Conservation (phyloP, 2,113 vertebrate species). For the Chloropsis cyanopogon region DNA sequence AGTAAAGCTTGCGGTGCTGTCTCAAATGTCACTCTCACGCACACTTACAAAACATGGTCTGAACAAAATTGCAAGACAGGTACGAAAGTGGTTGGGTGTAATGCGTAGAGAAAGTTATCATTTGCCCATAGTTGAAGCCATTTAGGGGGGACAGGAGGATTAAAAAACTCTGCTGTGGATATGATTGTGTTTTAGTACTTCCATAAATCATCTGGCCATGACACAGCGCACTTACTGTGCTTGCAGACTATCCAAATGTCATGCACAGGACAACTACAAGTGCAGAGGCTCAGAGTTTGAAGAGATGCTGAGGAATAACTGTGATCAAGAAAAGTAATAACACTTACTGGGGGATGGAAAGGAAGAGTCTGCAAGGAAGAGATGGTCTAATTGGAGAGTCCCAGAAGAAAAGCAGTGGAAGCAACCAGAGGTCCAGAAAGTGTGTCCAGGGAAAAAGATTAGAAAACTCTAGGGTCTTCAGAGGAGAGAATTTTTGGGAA, state of each 20-base stretch:
- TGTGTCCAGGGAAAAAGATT: background rate
- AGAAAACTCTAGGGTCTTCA: background rate
- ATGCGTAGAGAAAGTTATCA: background rate
- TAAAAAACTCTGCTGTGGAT: background rate
- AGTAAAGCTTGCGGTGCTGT: background rate
- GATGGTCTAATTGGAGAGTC: background rate
- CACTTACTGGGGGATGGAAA: background rate
- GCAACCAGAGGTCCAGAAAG: background rate
- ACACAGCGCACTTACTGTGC: background rate
- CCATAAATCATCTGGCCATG: background rate
- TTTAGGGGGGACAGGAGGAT: background rate
- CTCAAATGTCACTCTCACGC: background rate
- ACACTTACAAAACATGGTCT: background rate
- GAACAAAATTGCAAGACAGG: background rate
- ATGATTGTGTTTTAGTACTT: background rate
- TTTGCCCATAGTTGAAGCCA: background rate
- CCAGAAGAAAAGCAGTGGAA: background rate
- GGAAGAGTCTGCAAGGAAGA: background rate
- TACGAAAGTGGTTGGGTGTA: rapidly evolving
- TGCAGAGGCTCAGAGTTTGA: background rate
- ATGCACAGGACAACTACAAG: background rate
- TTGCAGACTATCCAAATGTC: background rate
- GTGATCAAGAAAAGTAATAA: background rate
- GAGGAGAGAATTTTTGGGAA: background rate
- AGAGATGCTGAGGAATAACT: background rate